Evolutionary conservation across 2,888 invertebrate species (phyloP).

Genomic region (Philhelius pedissequus): DNA sequence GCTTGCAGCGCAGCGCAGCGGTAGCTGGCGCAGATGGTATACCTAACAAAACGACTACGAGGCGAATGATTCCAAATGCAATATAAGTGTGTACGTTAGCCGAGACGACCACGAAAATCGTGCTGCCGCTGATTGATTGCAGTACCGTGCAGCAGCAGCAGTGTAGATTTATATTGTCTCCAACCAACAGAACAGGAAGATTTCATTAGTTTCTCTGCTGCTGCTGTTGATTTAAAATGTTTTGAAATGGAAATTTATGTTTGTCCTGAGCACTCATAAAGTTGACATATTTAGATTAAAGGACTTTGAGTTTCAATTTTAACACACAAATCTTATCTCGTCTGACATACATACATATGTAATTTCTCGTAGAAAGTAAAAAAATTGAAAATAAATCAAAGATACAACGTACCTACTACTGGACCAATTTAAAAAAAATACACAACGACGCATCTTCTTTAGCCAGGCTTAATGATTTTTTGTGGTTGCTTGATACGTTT

Average conservation of each 20-base stretch:
- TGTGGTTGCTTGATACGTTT: constrained; percentile 25
- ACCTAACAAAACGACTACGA: constrained; percentile 22
- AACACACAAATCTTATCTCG: neutral
- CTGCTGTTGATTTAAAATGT: neutral
- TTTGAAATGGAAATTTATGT: constrained; percentile 53
- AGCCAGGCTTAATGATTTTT: neutral
- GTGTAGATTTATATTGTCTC: no score
- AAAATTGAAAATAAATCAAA: neutral
- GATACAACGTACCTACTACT: neutral
- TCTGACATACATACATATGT: neutral
- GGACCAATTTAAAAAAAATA: constrained; percentile 12
- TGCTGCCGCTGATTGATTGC: constrained; percentile 65
- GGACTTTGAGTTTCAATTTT: constrained; percentile 12
- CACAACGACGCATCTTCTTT: neutral
- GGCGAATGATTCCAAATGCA: constrained; percentile 41
- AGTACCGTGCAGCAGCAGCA: neutral
- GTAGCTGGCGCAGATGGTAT: constrained; percentile 43
- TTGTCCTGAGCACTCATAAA: constrained; percentile 34
- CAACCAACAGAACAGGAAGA: constrained; percentile 2
- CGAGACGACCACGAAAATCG: constrained; percentile 63
- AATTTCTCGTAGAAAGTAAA: neutral
- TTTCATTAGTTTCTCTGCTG: constrained; percentile 19
- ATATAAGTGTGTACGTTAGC: no score
- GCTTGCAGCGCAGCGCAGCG: neutral
- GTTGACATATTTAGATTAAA: constrained; percentile 26